phyloP scores from a whole-genome alignment of 2,888 invertebrate genomes.

The Ferdinandea cuprea region DNA sequence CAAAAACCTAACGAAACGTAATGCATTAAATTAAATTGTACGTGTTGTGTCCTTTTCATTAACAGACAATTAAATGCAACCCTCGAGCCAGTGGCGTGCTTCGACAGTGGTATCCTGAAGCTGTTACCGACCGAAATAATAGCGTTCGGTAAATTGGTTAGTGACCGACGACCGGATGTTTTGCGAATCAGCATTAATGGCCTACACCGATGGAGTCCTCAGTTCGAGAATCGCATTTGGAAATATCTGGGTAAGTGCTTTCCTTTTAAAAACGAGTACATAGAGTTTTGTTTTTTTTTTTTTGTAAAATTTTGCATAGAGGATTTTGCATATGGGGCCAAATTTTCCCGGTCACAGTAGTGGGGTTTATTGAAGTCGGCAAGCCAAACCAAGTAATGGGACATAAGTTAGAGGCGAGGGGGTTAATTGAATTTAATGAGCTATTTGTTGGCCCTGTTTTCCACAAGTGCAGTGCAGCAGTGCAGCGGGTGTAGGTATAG shows the following conservation, averaged over 20 bases:
- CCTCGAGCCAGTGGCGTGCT: conserved; percentile 80
- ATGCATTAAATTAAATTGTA: conserved; percentile 58
- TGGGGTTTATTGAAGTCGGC: conserved; percentile 15
- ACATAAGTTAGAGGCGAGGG: conserved; percentile 17
- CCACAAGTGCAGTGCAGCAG: conserved; percentile 39
- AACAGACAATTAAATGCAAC: conserved; percentile 82
- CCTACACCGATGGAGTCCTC: conserved; percentile 82
- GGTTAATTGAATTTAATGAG: conserved; percentile 74
- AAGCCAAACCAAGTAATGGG: conserved; percentile 53
- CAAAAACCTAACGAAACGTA: conserved; percentile 9
- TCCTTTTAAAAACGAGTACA: no score
- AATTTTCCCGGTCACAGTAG: no score
- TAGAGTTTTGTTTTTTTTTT: no score
- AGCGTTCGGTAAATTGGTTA: conserved; percentile 82
- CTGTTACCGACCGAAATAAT: conserved; percentile 82
- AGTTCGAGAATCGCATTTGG: conserved; percentile 82
- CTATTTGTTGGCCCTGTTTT: conserved; percentile 66
- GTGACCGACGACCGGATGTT: conserved; percentile 77
- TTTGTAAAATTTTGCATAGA: no score
- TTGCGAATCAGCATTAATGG: conserved; percentile 82
- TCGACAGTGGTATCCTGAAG: conserved; percentile 82
- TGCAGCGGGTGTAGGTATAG: no score
- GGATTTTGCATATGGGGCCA: no score
- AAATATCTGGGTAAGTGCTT: conserved; percentile 83
- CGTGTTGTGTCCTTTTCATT: conserved; percentile 70